Evolutionary conservation across 1,140 invertebrate species (phyloP).

Genomic region (Archegozetes longisetosus): DNA sequence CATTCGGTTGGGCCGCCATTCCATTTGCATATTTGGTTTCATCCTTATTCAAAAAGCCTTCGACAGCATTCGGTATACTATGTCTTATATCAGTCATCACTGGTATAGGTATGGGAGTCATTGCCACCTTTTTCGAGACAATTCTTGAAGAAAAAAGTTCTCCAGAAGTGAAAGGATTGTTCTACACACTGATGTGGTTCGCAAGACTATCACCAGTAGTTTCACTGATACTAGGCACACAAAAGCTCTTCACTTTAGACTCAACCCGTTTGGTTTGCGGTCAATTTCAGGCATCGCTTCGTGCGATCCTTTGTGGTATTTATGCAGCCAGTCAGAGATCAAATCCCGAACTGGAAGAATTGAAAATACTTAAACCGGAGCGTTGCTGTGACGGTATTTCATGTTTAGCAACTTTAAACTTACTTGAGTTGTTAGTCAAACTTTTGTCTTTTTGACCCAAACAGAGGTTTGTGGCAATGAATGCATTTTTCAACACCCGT

Average conservation of each 20-base stretch:
- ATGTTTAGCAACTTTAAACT: no score
- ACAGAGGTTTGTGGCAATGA: constrained; percentile 15
- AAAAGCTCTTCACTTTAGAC: constrained; percentile 13
- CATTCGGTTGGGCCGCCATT: constrained; percentile 21
- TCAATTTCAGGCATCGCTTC: constrained; percentile 10
- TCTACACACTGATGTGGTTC: constrained; percentile 11
- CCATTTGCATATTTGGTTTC: constrained; percentile 21
- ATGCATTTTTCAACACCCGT: constrained; percentile 14
- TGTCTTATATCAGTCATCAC: constrained; percentile 15
- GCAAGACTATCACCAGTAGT: constrained; percentile 13
- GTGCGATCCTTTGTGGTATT: constrained; percentile 12
- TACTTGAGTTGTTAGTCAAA: no score
- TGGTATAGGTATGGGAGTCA: constrained; percentile 13
- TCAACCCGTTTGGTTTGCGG: constrained; percentile 14
- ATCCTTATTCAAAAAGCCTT: constrained; percentile 15
- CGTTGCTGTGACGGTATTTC: constrained; percentile 15
- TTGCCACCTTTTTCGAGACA: constrained; percentile 11
- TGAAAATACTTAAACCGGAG: constrained; percentile 15
- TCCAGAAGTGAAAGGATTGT: not conserved
- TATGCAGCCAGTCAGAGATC: constrained; percentile 9
- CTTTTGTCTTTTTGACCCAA: no score
- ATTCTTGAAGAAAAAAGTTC: constrained; percentile 9
- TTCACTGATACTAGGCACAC: constrained; percentile 4
- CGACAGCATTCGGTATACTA: constrained; percentile 19
- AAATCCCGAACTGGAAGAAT: constrained; percentile 13